Evolutionary conservation across 2,797 vertebrate genomes (phyloP).

Genomic region (Cossypha heuglini): DNA sequence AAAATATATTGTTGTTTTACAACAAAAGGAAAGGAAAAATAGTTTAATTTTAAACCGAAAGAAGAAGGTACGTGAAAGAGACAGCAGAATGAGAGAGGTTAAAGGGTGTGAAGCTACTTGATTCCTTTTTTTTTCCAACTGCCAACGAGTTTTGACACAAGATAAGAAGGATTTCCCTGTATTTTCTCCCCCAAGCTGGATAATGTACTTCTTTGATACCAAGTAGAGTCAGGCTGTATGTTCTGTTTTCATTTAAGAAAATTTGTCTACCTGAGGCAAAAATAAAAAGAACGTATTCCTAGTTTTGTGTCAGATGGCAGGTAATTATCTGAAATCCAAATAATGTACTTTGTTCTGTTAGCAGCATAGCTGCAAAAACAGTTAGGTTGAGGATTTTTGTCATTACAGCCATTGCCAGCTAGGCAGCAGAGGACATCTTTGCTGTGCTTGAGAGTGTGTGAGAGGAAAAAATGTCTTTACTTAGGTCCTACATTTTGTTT

Average conservation of each 20-base stretch:
- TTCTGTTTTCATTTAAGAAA: neutral
- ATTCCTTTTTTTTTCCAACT: neutral
- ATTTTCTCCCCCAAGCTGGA: neutral
- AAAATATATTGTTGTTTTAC: neutral
- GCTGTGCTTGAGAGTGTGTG: neutral
- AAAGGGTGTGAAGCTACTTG: neutral
- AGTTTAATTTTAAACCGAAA: neutral
- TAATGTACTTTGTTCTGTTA: neutral
- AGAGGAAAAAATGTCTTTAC: neutral
- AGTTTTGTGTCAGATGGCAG: neutral
- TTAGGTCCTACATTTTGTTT: neutral
- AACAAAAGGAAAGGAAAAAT: neutral
- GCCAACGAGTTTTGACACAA: neutral
- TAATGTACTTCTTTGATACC: neutral
- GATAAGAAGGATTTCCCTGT: neutral
- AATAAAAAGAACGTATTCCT: neutral
- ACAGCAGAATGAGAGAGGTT: neutral
- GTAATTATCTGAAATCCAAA: neutral
- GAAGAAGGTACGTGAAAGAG: neutral
- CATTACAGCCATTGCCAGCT: neutral
- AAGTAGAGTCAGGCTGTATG: neutral
- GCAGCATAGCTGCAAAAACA: neutral
- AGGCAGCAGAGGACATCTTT: neutral
- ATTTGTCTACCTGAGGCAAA: neutral
- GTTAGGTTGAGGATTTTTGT: neutral